Evolutionary conservation across 1,140 invertebrate species (phyloP), one percentile per base, ranked within the genome.

Genomic region (honey bee (Apis mellifera)): DNA sequence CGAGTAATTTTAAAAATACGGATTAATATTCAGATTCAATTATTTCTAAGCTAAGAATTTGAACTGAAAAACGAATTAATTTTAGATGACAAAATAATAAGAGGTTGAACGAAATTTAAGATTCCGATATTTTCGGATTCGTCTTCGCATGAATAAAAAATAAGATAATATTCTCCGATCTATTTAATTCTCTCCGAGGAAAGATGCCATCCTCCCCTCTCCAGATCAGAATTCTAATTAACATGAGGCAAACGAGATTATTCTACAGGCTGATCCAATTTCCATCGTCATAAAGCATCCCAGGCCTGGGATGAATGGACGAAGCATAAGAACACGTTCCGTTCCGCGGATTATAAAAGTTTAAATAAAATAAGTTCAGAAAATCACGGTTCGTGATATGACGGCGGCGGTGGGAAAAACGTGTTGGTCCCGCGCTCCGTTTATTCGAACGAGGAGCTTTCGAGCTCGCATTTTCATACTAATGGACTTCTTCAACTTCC

Each of bases 401-500:
- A 84, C 60, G 74, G 32, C 60, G 74, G 32, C 59, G 19, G 21
- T 23, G 52, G 83, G 71, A 71, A 84, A 77, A 75, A 77, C 78
- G 54, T 57, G 80, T 79, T 57, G 62, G 55, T 65, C 26, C 73
- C n/a, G 70, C 82, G 90, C 90, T n/a, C n/a, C 90, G 85, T 91
- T 90, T 91, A 91, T 91, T 88, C 90, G 89, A 89, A 90, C 82
- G 76, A 77, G 3, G n/a, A n/a, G 86, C 90, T 82, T 88, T 89
- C 65, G 54, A 62, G 83, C 87, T 84, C 89, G 60, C 88, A 91
- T 90, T 91, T 91, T 91, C 90, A 91, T 91, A 90, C 90, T 91
- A 91, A 91, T 91, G 89, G 90, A 90, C 90, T 91, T 90, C 86
- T 91, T 90, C 88, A 90, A 89, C 87, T 89, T 71, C 54, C 65